Base-by-base conservation (phyloP, 2,888 invertebrate species). In the Mongoloraphidia duomilia region DNA sequence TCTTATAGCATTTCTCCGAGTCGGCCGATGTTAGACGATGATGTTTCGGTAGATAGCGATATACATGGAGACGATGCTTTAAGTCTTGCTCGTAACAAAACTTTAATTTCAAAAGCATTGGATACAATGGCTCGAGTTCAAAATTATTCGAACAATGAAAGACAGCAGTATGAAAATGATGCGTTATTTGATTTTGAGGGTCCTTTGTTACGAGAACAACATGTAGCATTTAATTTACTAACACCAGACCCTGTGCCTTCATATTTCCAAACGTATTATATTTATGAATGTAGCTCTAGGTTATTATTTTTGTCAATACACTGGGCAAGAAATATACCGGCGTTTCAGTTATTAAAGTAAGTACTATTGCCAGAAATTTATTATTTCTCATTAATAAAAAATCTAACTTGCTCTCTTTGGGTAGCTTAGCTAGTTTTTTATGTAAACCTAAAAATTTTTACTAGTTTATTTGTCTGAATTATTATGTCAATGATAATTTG, bases 271-370 rank as follows among this genome's bases (percentile, higher is more conserved):
- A 81, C 91, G 61, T 94, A 95, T 71, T 94, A 90, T 61, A 88
- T 91, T 46, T 96, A 94, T 70, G 96, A 97, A 72, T 90, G 89
- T 57, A 94, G 92, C 26, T 92, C 95, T 2, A 72, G 96, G 44
- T 76, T 97, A 48, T 76, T 97, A 49, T 93, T 94, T 62, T 77
- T 93, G 9, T 82, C 86, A 11, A 84, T 94, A 50, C 85, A 94
- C 61, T 96, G 95, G 92, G 79, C 90, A 46, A 76, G 84, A 55
- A 84, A 85, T 58, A 79, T 94, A 58, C 82, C 86, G 33, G 84
- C 84, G 41, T 92, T 90, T 64, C 81, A 84, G 59, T 75, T 80
- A 34, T 74, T 94, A 58, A 81, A 80, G 87, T 88, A 67, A 67
- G 66, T 26, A 26, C 6, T 6, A 26, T 26, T 26, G 6, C 6